Base-by-base conservation (phyloP, 53 echinoderm and acorn worm species). In the Paracentrotus lividus region DNA sequence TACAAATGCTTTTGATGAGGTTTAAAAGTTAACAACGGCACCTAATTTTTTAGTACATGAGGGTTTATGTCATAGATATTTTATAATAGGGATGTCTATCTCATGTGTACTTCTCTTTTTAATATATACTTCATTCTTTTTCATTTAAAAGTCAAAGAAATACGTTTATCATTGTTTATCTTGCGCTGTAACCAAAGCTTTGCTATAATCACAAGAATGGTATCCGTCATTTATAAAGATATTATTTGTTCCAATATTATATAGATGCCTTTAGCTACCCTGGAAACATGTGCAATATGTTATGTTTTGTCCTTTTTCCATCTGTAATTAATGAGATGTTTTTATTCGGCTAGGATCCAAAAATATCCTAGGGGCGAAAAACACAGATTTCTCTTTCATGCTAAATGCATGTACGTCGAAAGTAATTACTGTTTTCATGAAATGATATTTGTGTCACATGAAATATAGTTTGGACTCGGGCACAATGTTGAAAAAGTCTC, bases 321-420 rank as follows among this genome's bases (percentile, higher is more conserved):
- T 47, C 24, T 81, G 44, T 45, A 20, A 81, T 81, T 81, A 81
- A 81, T 81, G 81, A 81, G 81, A 81, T 81, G 27, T 81, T 81
- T 81, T 81, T 81, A 81, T 81, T 81, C 45, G 81, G 81, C 44
- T 47, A 81, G 49, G 18, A n/a, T 45, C 26, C 9, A 47, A 81
- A 81, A 81, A 81, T 81, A 81, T 23, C 81, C 47, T 12, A 47
- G 18, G 81, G 81, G 81, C 12, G 26, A 26, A 81, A 81, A 81
- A 81, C 44, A 81, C 33, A 47, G 44, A 45, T 81, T 47, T 81
- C 24, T 10, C 47, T 26, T 3, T 10, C 23, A n/a, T 47, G 26
- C 3, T 47, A 8, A 26, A 33, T 26, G 31, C 27, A 26, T 9
- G 12, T 81, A 47, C 20, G n/a, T n/a, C n/a, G 81, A 47, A 10